Evolutionary conservation across 1,140 invertebrate genomes (phyloP).

Genomic region (Zaprionus tsacasi): DNA sequence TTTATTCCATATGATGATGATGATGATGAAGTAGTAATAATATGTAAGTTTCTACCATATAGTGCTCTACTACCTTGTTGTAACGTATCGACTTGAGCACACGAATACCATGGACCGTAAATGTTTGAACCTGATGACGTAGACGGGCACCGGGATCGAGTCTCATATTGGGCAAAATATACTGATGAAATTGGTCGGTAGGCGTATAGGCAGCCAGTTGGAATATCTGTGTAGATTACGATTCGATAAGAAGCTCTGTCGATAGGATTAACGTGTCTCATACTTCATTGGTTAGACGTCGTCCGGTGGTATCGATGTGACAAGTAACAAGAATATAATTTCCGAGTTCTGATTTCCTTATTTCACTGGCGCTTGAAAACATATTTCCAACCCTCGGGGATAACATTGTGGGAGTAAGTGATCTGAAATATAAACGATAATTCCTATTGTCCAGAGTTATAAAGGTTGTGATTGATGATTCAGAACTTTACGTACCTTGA

Average conservation of each 20-base stretch:
- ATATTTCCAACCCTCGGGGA: neutral
- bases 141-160: slow-evolving; percentile 88
- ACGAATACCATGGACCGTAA: slow-evolving; percentile 88
- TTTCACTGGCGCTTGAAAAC: neutral
- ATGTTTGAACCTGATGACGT: slow-evolving; percentile 89
- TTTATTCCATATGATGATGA: too few species aligned
- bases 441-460: neutral
- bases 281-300: slow-evolving; percentile 11
- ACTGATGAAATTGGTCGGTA: slow-evolving; percentile 88
- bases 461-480: neutral
- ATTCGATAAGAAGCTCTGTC: neutral
- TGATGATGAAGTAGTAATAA: too few species aligned
- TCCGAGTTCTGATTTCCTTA: neutral
- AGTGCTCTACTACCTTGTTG: slow-evolving; percentile 86
- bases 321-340: neutral
- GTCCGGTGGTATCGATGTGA: slow-evolving; percentile 9
- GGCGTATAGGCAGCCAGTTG: slow-evolving; percentile 88
- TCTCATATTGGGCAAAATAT: slow-evolving; percentile 92
- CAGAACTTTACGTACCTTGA: neutral
- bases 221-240: slow-evolving; percentile 84
- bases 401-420: neutral
- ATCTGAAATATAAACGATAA: neutral
- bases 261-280: neutral
- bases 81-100: slow-evolving; percentile 90
- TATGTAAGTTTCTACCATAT: too few species aligned